Conservation (phyloP, 2,797 vertebrate genomes). For the Manis javanica region DNA sequence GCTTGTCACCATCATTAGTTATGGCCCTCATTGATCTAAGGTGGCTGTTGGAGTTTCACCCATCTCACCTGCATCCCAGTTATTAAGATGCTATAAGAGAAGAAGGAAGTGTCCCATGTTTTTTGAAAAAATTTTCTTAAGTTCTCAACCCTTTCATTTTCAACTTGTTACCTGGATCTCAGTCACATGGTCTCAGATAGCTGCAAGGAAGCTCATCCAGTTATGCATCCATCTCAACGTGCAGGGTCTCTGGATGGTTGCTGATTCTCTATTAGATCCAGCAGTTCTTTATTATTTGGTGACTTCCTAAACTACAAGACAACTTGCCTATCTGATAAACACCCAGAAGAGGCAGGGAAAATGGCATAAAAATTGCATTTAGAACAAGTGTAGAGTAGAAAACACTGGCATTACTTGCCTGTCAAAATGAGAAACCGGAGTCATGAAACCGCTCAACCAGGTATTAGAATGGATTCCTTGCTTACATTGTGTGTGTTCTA, state of each 20-base stretch:
- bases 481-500: not conserved
- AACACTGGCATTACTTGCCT: not conserved
- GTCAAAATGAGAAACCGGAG: not conserved
- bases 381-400: not conserved
- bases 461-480: not conserved
- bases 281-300: not conserved
- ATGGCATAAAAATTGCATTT: not conserved
- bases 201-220: not conserved
- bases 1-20: not conserved
- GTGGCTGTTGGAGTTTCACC: not conserved
- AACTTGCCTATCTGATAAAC: not conserved
- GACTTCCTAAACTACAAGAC: not conserved
- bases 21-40: not conserved
- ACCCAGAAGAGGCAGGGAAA: not conserved
- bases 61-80: not conserved
- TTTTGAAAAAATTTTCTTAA: not conserved
- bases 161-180: not conserved
- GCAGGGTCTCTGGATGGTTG: not conserved
- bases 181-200: not conserved
- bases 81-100: not conserved
- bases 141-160: not conserved
- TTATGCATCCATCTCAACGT: not conserved
- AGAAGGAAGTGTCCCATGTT: not conserved
- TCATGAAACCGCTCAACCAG: not conserved
- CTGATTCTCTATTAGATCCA: not conserved